These are phyloP conservation scores for Scylla paramamosain DNA, from an alignment of 1,140 invertebrate species.

Conservation along the genomic window DNA sequence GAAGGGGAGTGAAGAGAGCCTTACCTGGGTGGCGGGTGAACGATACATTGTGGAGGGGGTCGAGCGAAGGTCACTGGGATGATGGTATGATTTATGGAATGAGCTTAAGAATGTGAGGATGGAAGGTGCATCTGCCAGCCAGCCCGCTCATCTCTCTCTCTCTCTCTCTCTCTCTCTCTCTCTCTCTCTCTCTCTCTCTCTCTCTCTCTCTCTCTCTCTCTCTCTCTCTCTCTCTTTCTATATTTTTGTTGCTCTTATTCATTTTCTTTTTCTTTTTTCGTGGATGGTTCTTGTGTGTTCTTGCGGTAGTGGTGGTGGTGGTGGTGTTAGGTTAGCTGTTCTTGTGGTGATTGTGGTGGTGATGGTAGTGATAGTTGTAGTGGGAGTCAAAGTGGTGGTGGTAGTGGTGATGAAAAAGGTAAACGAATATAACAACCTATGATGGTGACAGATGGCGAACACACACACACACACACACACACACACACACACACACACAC, in stretches of 20 bases:
- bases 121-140: too few species aligned
- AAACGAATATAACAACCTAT: too few species aligned
- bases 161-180: conserved; percentile 41
- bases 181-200: conserved; percentile 38
- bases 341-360: background rate
- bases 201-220: conserved; percentile 11
- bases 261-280: background rate
- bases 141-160: background rate
- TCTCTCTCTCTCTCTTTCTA: conserved; percentile 7
- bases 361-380: too few species aligned
- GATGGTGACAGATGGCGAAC: background rate
- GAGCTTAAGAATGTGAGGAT: background rate
- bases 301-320: background rate
- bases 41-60: background rate
- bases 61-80: background rate
- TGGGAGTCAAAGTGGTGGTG: too few species aligned
- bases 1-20: background rate
- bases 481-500: conserved; percentile 41
- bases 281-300: background rate
- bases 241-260: background rate
- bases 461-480: conserved; percentile 37
- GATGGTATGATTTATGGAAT: conserved; percentile 23
- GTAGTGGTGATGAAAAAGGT: too few species aligned
- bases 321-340: too few species aligned
- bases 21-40: background rate